A percentile compares a stretch with the other conserved stretches of the same genome.
Evolutionary conservation across 53 echinoderm and acorn worm genomes (phyloP).

Genomic region (Stichopus horrens): DNA sequence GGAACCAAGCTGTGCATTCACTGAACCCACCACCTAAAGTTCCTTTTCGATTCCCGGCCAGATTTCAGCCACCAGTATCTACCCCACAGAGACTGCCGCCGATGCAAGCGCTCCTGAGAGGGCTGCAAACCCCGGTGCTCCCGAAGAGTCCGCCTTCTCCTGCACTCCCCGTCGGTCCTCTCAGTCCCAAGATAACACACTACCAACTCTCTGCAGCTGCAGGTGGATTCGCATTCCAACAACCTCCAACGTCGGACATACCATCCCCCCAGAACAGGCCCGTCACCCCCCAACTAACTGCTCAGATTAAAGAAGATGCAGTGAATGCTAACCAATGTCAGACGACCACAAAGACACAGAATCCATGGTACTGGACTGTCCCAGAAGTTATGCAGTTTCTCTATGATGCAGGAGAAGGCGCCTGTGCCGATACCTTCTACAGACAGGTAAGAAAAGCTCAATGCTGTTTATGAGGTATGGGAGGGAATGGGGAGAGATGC

Average conservation of each 20-base stretch:
- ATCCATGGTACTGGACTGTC: slow-evolving; percentile 88
- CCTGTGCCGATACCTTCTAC: slow-evolving; percentile 88
- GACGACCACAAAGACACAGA: slow-evolving; percentile 55
- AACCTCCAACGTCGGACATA: background rate
- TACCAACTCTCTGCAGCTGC: background rate
- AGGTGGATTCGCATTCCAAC: background rate
- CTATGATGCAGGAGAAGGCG: slow-evolving; percentile 83
- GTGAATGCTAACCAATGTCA: slow-evolving; percentile 31
- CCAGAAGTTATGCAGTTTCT: slow-evolving; percentile 91
- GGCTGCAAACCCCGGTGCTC: slow-evolving; percentile 16
- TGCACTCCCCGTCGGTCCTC: slow-evolving; percentile 5
- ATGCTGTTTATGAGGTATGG: background rate
- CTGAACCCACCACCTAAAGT: background rate
- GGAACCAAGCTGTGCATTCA: slow-evolving; percentile 33
- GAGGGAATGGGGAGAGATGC: no score
- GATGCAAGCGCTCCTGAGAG: slow-evolving; percentile 36
- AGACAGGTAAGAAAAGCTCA: slow-evolving; percentile 73
- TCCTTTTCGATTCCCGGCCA: slow-evolving; percentile 42
- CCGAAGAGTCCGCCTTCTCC: slow-evolving; percentile 45
- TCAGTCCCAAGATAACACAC: slow-evolving; percentile 10
- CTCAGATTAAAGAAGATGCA: background rate
- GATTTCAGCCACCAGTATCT: slow-evolving; percentile 31
- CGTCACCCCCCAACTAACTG: background rate
- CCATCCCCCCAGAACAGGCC: slow-evolving; percentile 5
- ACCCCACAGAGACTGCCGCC: slow-evolving; percentile 57